These are phyloP conservation scores for Carassius carassius DNA, from an alignment of 2,113 vertebrate genomes.

Conservation along the genomic window DNA sequence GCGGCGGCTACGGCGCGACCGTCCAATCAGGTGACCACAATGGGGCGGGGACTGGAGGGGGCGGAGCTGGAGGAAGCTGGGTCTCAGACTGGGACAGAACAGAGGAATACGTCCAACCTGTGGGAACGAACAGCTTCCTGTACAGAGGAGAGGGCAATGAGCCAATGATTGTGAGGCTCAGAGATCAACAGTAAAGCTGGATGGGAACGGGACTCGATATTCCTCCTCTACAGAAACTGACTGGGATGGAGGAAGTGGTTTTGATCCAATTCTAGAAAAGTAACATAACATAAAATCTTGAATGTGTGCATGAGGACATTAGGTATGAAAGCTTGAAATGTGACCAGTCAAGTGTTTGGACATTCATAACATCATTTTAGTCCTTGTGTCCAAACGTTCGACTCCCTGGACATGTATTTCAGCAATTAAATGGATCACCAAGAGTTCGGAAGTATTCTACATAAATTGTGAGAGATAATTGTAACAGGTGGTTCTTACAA, in stretches of 20 bases:
- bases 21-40: constrained; percentile 76
- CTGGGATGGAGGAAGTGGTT: background rate
- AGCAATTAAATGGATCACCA: background rate
- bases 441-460: background rate
- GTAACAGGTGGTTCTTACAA: background rate
- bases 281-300: background rate
- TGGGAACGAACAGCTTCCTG: constrained; percentile 83
- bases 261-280: background rate
- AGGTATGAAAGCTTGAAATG: background rate
- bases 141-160: constrained; percentile 75
- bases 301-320: constrained; percentile 42
- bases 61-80: constrained; percentile 78
- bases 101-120: constrained; percentile 93
- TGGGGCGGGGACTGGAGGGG: constrained; percentile 58
- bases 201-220: background rate
- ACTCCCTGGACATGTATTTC: background rate
- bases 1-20: constrained; percentile 88
- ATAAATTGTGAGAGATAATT: constrained; percentile 19
- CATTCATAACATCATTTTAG: background rate
- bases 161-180: constrained; percentile 56
- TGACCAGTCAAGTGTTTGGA: background rate
- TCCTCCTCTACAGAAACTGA: background rate
- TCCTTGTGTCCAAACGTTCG: background rate
- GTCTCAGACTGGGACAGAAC: constrained; percentile 92
- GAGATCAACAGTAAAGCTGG: constrained; percentile 11